These are phyloP conservation scores for Nettapus auritus DNA, from an alignment of 2,113 vertebrate genomes.

Conservation along the genomic window DNA sequence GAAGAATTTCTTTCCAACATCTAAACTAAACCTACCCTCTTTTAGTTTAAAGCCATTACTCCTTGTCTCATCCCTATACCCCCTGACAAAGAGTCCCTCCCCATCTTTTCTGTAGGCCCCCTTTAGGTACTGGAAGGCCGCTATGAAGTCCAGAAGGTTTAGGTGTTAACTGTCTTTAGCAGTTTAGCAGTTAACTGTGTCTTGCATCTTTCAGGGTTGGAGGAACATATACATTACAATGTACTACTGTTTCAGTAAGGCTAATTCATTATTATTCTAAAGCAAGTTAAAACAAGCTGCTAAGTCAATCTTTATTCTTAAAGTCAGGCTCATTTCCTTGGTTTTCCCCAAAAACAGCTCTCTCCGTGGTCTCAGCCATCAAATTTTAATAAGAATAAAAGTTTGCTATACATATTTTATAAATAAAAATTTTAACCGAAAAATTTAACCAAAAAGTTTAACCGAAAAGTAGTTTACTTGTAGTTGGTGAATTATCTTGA, in stretches of 20 bases:
- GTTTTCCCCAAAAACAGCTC: not conserved
- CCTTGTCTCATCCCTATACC: no score
- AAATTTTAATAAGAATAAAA: not conserved
- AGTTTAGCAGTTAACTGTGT: not conserved
- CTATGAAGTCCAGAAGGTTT: not conserved
- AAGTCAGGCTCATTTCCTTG: not conserved
- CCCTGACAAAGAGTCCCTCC: no score
- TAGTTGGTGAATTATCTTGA: not conserved
- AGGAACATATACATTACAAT: not conserved
- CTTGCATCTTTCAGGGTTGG: not conserved
- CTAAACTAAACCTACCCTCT: no score
- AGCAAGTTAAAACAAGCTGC: not conserved
- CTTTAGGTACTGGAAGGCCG: no score
- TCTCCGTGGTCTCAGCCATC: not conserved
- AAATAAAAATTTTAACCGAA: not conserved
- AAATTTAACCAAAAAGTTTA: not conserved
- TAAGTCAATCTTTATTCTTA: not conserved
- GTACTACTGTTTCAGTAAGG: not conserved
- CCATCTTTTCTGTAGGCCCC: no score
- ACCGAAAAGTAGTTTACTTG: not conserved
- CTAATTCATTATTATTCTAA: constrained; percentile 13
- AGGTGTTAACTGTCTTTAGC: not conserved
- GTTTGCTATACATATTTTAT: not conserved
- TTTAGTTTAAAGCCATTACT: no score
- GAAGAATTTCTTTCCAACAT: no score